These are phyloP conservation scores for Seriola aureovittata DNA, from an alignment of 2,113 vertebrate genomes.

Conservation along the genomic window DNA sequence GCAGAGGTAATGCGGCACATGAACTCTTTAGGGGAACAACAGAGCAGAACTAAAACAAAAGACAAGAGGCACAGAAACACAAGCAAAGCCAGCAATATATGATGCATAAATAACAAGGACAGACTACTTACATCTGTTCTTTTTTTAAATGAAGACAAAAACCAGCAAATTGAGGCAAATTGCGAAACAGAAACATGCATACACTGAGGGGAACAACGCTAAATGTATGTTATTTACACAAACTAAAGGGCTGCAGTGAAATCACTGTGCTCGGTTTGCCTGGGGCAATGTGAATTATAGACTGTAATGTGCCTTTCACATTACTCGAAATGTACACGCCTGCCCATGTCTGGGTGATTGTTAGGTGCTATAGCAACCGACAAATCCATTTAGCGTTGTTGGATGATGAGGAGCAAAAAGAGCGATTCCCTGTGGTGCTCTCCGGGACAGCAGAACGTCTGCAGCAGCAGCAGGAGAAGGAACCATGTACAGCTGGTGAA, in stretches of 20 bases:
- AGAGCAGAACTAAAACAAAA: slow-evolving; percentile 26
- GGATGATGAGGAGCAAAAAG: slow-evolving; percentile 45
- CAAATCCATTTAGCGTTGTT: slow-evolving; percentile 54
- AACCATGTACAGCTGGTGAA: background rate
- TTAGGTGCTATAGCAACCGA: slow-evolving; percentile 38
- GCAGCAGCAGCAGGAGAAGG: background rate
- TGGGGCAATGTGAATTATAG: slow-evolving; percentile 28
- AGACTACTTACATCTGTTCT: slow-evolving; percentile 7
- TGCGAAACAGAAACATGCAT: background rate
- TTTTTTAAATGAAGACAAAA: slow-evolving; percentile 16
- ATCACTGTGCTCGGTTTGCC: slow-evolving; percentile 9
- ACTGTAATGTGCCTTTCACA: slow-evolving; percentile 27
- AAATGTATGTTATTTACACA: background rate
- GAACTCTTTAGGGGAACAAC: slow-evolving; percentile 39
- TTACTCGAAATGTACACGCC: slow-evolving; percentile 31
- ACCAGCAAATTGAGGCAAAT: slow-evolving; percentile 1
- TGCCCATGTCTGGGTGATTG: slow-evolving; percentile 31
- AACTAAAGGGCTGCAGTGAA: slow-evolving; percentile 6
- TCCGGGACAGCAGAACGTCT: slow-evolving; percentile 22
- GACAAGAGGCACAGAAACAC: slow-evolving; percentile 23
- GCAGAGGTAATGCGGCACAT: slow-evolving; percentile 12
- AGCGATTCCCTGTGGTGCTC: slow-evolving; percentile 35
- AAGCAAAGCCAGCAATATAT: background rate
- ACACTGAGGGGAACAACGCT: background rate
- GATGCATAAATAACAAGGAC: slow-evolving; percentile 38